These are phyloP conservation scores for Cephus sareptanus DNA, from an alignment of 2,888 invertebrate species.

Conservation along the genomic window DNA sequence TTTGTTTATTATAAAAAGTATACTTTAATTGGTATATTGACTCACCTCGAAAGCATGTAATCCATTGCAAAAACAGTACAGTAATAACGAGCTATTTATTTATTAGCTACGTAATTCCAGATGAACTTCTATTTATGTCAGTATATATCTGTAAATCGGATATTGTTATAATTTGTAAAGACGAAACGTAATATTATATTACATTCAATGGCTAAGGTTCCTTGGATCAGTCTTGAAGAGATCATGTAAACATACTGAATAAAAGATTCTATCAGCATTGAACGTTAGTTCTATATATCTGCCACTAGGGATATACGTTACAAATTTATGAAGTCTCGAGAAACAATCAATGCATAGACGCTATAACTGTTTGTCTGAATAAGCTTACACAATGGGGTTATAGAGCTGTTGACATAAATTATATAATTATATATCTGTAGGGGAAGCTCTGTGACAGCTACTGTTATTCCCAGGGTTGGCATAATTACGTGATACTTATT, in stretches of 20 bases:
- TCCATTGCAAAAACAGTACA: neutral
- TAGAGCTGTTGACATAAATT: neutral
- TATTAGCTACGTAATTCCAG: neutral
- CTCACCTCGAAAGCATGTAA: neutral
- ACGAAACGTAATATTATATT: neutral
- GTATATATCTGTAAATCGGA: neutral
- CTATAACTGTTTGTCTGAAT: too few relatives aligned
- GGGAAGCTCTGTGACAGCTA: neutral
- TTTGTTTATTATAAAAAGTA: neutral
- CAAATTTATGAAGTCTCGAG: neutral
- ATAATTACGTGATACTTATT: neutral
- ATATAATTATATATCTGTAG: neutral
- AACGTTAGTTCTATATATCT: too few relatives aligned
- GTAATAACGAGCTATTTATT: neutral
- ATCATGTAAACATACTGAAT: too few relatives aligned
- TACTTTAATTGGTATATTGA: neutral
- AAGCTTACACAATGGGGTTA: neutral
- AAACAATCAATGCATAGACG: neutral
- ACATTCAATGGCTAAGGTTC: neutral
- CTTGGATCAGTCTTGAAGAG: neutral
- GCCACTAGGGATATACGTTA: neutral
- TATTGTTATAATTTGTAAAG: neutral
- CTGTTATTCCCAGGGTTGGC: neutral
- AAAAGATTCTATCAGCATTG: too few relatives aligned
- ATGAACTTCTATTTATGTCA: neutral